Percentiles rank a stretch among this genome's conserved stretches.
These are phyloP conservation scores for Sardina pilchardus DNA, from an alignment of 2,113 vertebrate genomes.

Conservation along the genomic window DNA sequence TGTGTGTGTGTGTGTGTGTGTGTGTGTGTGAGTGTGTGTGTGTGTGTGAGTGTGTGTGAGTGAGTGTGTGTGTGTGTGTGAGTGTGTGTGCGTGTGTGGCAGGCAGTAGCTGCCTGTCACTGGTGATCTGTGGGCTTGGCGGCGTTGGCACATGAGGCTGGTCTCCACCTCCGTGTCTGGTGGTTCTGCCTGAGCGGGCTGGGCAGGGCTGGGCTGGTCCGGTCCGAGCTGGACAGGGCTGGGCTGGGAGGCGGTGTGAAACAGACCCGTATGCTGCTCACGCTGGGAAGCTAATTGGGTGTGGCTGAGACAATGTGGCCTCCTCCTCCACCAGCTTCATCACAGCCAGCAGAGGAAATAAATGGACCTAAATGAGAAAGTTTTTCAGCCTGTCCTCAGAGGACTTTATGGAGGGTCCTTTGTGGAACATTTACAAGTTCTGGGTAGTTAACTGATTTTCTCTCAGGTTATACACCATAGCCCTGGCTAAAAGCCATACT, in stretches of 20 bases:
- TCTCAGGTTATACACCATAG: neutral
- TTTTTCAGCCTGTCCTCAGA: neutral
- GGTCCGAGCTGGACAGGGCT: neutral
- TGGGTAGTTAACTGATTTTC: neutral
- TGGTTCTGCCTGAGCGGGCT: slow-evolving; percentile 30
- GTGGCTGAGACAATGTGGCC: slow-evolving; percentile 51
- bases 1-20: neutral
- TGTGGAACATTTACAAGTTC: neutral
- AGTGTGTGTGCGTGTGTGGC: neutral
- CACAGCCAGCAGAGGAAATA: neutral
- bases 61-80: neutral
- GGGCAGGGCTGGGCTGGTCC: neutral
- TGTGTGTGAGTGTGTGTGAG: neutral
- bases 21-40: neutral
- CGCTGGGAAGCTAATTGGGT: slow-evolving; percentile 56
- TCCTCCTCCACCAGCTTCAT: slow-evolving; percentile 37
- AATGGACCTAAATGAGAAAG: neutral
- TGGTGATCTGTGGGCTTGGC: neutral
- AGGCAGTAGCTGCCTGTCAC: neutral
- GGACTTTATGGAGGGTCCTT: neutral
- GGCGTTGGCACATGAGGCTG: neutral
- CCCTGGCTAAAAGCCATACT: neutral
- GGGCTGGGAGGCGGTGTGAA: slow-evolving; percentile 17
- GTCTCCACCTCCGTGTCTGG: slow-evolving; percentile 40
- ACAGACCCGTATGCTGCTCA: slow-evolving; percentile 43